phyloP scores from a whole-genome alignment of 2,888 invertebrate genomes.

The Ophioninae sp. region DNA sequence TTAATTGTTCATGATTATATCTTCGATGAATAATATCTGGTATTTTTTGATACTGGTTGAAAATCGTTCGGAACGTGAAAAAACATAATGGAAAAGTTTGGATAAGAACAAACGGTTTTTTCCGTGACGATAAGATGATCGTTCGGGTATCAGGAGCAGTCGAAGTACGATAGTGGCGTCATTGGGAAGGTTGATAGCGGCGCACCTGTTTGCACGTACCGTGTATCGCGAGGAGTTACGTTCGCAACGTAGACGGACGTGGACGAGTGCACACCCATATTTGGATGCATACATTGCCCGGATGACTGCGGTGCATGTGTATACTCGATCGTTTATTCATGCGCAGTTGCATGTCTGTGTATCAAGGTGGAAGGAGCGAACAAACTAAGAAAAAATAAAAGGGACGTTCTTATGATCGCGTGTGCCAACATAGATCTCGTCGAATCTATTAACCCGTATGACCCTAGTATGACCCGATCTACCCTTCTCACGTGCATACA shows the following conservation, averaged over 20 bases:
- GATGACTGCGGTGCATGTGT: not conserved
- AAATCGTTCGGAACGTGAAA: too few species aligned
- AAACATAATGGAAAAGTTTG: too few species aligned
- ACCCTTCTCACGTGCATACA: conserved; percentile 1
- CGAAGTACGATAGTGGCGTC: conserved; percentile 12
- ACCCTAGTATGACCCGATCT: conserved; percentile 56
- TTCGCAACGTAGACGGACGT: not conserved
- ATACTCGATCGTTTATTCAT: conserved; percentile 1
- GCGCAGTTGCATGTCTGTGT: not conserved
- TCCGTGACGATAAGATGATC: not conserved
- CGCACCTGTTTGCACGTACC: conserved; percentile 69
- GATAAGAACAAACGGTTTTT: too few species aligned
- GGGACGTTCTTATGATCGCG: conserved; percentile 51
- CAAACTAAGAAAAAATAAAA: conserved; percentile 31
- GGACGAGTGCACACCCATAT: not conserved
- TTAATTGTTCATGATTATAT: too few species aligned
- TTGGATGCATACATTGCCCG: not conserved
- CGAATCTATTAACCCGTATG: conserved; percentile 61
- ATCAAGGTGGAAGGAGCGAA: conserved; percentile 13
- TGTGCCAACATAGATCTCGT: conserved; percentile 54
- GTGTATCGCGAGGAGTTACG: conserved; percentile 40
- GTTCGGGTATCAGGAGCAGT: not conserved
- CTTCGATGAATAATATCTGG: too few species aligned
- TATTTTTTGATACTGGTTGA: too few species aligned
- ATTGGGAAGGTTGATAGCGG: conserved; percentile 37